These are phyloP conservation scores for Magallana gigas DNA, from an alignment of 1,140 invertebrate genomes.

Conservation along the genomic window DNA sequence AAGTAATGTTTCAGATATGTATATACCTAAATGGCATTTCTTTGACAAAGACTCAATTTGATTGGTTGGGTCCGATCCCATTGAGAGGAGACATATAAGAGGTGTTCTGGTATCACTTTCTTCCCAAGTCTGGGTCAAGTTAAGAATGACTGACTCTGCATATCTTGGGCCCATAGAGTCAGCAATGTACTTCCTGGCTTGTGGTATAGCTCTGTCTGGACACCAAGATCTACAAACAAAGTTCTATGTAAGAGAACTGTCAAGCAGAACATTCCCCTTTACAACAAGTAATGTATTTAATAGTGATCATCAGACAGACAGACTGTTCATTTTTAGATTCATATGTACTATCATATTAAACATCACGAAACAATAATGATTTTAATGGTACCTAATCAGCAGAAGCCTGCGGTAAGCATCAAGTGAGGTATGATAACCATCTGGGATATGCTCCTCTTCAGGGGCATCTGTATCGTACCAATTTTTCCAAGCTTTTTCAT, in stretches of 20 bases:
- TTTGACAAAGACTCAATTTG: conserved; percentile 74
- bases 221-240: conserved; percentile 87
- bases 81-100: conserved; percentile 75
- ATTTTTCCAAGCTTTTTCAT: conserved; percentile 88
- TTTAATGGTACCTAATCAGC: conserved; percentile 85
- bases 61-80: conserved; percentile 78
- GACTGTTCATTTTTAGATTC: no score
- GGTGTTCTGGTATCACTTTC: conserved; percentile 72
- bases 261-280: no score
- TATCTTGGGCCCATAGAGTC: conserved; percentile 88
- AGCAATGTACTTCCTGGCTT: conserved; percentile 94
- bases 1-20: no score
- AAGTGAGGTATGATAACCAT: conserved; percentile 90
- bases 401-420: conserved; percentile 94
- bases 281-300: no score
- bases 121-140: conserved; percentile 70
- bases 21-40: conserved; percentile 69
- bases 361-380: not conserved
- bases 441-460: conserved; percentile 93
- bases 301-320: no score
- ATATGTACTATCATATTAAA: not conserved
- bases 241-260: not conserved
- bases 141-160: conserved; percentile 73
- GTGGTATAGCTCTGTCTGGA: conserved; percentile 94
- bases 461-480: conserved; percentile 97